Conservation (phyloP, 2,888 invertebrate genomes). For the Calliphora vomitoria region DNA sequence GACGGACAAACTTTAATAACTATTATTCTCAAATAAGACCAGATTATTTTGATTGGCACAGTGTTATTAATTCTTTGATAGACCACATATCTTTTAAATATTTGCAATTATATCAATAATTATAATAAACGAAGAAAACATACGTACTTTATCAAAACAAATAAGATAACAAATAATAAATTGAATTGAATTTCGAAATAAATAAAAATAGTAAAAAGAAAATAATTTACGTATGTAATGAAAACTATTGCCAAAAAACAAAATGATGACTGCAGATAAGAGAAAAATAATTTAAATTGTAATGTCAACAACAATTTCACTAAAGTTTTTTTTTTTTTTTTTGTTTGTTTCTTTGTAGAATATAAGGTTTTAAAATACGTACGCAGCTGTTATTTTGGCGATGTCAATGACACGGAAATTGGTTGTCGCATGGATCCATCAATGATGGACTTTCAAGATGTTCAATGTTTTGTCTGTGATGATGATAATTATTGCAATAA, state of each 20-base stretch:
- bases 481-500: slow-evolving; percentile 80
- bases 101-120: too few species aligned
- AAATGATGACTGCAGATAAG: background rate
- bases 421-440: slow-evolving; percentile 80
- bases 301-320: background rate
- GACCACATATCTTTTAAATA: too few species aligned
- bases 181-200: too few species aligned
- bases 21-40: too few species aligned
- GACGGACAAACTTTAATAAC: too few species aligned
- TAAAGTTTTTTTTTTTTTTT: slow-evolving; percentile 2
- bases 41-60: too few species aligned
- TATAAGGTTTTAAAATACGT: slow-evolving; percentile 78
- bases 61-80: too few species aligned
- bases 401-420: slow-evolving; percentile 79
- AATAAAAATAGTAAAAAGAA: too few species aligned
- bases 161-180: too few species aligned
- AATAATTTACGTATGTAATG: too few species aligned
- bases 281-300: background rate
- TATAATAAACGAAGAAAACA: too few species aligned
- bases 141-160: too few species aligned
- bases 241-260: background rate
- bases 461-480: slow-evolving; percentile 79
- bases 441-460: slow-evolving; percentile 76
- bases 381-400: slow-evolving; percentile 81
- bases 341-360: slow-evolving; percentile 75